These are phyloP conservation scores for Drosophila kokeensis DNA, from an alignment of 2,888 invertebrate genomes.

Conservation along the genomic window DNA sequence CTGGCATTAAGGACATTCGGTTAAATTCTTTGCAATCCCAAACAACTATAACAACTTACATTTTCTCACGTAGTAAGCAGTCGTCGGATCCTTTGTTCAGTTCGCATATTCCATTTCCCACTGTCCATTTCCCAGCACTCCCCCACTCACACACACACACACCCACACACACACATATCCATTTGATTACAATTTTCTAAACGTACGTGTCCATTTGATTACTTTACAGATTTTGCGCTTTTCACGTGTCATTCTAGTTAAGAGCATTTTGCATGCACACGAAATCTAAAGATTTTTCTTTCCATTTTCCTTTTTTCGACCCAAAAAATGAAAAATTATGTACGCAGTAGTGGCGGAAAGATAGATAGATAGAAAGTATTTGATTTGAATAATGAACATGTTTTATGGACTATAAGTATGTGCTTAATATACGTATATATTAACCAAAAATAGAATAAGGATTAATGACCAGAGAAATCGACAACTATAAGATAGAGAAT, in stretches of 20 bases:
- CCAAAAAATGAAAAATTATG: constrained; percentile 54
- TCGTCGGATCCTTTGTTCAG: constrained; percentile 49
- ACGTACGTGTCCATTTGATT: constrained; percentile 77
- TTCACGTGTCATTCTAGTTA: constrained; percentile 77
- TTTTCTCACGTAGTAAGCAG: constrained; percentile 67
- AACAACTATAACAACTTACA: constrained; percentile 26
- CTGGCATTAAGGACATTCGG: constrained; percentile 43
- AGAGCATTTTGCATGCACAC: constrained; percentile 80
- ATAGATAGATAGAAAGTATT: neutral
- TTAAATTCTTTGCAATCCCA: constrained; percentile 4
- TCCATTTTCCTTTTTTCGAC: constrained; percentile 29
- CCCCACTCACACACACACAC: constrained; percentile 18
- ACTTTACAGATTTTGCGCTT: constrained; percentile 74
- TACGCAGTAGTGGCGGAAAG: constrained; percentile 13
- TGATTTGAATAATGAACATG: constrained; percentile 21
- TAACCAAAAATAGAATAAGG: neutral
- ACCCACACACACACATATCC: constrained; percentile 25
- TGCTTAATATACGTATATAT: neutral
- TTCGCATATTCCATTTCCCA: constrained; percentile 53
- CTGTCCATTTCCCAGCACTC: constrained; percentile 39
- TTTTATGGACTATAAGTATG: constrained; percentile 1
- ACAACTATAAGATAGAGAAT: neutral
- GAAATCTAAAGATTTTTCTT: constrained; percentile 47
- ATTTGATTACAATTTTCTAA: constrained; percentile 42
- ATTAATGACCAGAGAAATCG: neutral